Conservation (phyloP, 2,113 vertebrate species). For the Grantiella picta region DNA sequence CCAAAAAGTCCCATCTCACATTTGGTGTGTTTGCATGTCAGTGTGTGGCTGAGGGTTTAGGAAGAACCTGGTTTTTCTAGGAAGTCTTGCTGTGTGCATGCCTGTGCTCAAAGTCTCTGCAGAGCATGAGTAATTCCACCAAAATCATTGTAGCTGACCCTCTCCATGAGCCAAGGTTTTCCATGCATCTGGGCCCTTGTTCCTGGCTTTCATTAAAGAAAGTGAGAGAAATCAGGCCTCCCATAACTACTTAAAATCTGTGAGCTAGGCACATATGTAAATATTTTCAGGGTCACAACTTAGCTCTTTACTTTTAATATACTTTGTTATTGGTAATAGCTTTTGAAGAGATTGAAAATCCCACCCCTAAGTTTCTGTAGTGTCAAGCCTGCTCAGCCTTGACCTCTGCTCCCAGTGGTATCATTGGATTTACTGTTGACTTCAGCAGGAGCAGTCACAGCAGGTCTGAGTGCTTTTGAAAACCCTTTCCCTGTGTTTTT, state of each 20-base stretch:
- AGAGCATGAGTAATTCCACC: neutral
- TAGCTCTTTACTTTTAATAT: conserved; percentile 43
- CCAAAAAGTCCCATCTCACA: rapidly evolving
- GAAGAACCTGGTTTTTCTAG: neutral
- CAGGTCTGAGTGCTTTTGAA: neutral
- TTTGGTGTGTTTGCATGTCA: neutral
- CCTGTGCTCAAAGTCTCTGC: neutral
- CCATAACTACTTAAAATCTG: conserved; percentile 18
- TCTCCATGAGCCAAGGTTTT: neutral
- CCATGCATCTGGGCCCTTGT: neutral
- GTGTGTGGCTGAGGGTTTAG: neutral
- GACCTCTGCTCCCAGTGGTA: neutral
- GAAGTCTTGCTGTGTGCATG: neutral
- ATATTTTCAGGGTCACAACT: conserved; percentile 36
- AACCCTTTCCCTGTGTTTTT: conserved; percentile 9
- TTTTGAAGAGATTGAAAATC: conserved; percentile 32
- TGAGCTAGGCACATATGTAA: conserved; percentile 11
- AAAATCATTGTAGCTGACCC: neutral
- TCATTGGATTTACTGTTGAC: conserved; percentile 7
- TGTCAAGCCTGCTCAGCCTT: neutral
- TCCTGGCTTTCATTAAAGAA: conserved; percentile 8
- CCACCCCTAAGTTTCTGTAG: conserved; percentile 29
- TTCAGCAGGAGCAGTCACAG: neutral
- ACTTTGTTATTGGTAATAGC: neutral
- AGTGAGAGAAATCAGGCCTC: conserved; percentile 25